phyloP scores from a whole-genome alignment of 2,888 invertebrate genomes.

The Phlogophora meticulosa region DNA sequence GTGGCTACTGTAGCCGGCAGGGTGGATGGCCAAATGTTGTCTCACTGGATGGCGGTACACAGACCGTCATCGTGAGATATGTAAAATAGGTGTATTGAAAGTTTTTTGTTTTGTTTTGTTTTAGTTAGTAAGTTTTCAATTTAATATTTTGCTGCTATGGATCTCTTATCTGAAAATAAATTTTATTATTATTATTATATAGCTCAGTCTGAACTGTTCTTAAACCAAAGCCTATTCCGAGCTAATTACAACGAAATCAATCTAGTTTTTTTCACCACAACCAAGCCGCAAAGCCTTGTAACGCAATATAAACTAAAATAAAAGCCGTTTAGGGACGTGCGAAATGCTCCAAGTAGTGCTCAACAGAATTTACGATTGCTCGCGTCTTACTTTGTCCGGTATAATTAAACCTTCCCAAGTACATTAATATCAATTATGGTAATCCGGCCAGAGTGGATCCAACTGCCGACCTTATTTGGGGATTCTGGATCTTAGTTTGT shows the following conservation, averaged over 20 bases:
- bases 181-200: no score
- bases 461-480: conserved; percentile 76
- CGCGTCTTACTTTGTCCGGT: conserved; percentile 79
- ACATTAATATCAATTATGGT: conserved; percentile 88
- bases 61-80: no score
- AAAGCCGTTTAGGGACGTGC: conserved; percentile 66
- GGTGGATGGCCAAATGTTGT: no score
- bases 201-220: no score
- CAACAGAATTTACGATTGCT: conserved; percentile 75
- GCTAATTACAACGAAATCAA: conserved; percentile 54
- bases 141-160: no score
- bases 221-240: not conserved
- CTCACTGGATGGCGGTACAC: no score
- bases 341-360: conserved; percentile 62
- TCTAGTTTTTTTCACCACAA: conserved; percentile 43
- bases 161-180: no score
- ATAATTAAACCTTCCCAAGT: conserved; percentile 85
- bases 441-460: conserved; percentile 80
- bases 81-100: no score
- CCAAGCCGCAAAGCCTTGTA: conserved; percentile 35
- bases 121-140: no score
- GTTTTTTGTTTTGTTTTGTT: no score
- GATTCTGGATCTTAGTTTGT: conserved; percentile 59
- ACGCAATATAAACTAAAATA: conserved; percentile 64
- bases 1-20: no score